Conservation (phyloP, 1,140 invertebrate genomes). For the Lepidurus packardi region DNA sequence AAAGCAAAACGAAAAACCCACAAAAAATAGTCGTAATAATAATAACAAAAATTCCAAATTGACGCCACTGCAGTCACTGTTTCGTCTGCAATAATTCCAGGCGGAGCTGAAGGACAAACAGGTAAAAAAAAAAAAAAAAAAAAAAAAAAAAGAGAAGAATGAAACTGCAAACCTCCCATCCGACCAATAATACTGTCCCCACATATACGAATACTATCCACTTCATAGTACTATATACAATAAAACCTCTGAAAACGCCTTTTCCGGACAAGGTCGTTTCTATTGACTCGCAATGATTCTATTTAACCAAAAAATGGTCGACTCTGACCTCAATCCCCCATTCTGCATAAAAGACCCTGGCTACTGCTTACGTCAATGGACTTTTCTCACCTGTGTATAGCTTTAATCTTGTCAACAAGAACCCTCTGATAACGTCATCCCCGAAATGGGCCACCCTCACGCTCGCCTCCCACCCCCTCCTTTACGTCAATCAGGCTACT, state of each 20-base stretch:
- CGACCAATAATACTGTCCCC: not conserved
- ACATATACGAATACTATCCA: too few relatives aligned
- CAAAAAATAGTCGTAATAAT: not conserved
- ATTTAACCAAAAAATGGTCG: not conserved
- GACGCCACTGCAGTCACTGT: not conserved
- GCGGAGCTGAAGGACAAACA: not conserved
- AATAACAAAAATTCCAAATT: not conserved
- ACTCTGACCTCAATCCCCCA: not conserved
- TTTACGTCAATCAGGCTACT: not conserved
- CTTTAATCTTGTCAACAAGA: constrained; percentile 1
- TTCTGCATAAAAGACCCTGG: not conserved
- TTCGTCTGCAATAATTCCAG: not conserved
- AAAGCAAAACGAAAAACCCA: not conserved
- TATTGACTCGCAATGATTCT: not conserved
- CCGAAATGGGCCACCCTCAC: not conserved
- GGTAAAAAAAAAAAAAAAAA: not conserved
- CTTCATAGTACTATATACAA: not conserved
- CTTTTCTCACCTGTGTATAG: constrained; percentile 8
- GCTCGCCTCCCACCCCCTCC: not conserved
- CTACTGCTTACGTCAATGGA: constrained; percentile 9
- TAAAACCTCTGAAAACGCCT: not conserved
- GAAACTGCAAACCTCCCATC: not conserved
- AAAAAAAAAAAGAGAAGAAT: constrained; percentile 14
- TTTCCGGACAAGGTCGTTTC: not conserved
- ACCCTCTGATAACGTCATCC: constrained; percentile 3